phyloP scores from a whole-genome alignment of 2,888 invertebrate genomes.

The Arge pagana region DNA sequence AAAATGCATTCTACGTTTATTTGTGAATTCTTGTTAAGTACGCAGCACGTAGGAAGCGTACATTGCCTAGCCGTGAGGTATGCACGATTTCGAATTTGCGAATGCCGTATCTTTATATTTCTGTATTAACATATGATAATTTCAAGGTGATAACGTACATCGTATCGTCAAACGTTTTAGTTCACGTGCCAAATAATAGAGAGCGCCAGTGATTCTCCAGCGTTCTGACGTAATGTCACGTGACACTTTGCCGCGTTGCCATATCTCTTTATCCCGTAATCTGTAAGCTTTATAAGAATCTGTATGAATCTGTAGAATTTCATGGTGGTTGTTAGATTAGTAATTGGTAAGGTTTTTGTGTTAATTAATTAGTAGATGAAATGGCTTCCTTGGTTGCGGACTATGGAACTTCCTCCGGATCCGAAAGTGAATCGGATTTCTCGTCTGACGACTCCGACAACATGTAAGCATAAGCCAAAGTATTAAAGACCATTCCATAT shows the following conservation, averaged over 20 bases:
- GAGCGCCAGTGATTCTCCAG: conserved; percentile 12
- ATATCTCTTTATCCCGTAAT: conserved; percentile 32
- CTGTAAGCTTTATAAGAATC: neutral
- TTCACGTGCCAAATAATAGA: neutral
- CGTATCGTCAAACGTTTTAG: no score
- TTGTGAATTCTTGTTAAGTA: no score
- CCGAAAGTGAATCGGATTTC: conserved; percentile 59
- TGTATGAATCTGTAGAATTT: conserved; percentile 19
- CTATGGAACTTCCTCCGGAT: conserved; percentile 66
- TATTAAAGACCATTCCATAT: conserved; percentile 8
- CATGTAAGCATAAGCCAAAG: conserved; percentile 48
- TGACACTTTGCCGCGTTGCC: conserved; percentile 34
- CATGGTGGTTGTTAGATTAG: conserved; percentile 29
- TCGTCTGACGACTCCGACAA: conserved; percentile 44
- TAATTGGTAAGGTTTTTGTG: conserved; percentile 30
- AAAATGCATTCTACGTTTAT: no score
- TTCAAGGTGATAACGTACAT: no score
- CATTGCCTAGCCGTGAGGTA: no score
- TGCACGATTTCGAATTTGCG: no score
- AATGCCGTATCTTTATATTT: no score
- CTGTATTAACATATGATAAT: no score
- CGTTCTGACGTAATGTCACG: neutral
- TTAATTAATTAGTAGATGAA: conserved; percentile 36
- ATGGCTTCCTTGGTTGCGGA: conserved; percentile 73
- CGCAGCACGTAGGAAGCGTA: no score